A percentile compares a stretch with the other conserved stretches of the same genome.
Evolutionary conservation across 2,888 invertebrate genomes (phyloP).

Genomic region (Neoitamus cyanurus): DNA sequence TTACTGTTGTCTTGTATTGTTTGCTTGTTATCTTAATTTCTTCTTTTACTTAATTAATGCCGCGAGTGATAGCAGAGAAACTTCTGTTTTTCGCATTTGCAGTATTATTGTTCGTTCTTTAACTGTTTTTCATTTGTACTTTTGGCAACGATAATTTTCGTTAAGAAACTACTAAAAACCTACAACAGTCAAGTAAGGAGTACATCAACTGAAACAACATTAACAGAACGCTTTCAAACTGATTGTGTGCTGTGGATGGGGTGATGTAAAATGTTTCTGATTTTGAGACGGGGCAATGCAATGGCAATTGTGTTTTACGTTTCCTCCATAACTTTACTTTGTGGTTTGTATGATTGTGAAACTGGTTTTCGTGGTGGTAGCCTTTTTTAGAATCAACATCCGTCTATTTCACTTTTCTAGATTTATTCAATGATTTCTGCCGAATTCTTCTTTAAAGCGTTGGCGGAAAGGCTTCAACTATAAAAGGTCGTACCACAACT

Average conservation of each 20-base stretch:
- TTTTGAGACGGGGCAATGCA: neutral
- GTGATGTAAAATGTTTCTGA: neutral
- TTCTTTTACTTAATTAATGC: constrained; percentile 10
- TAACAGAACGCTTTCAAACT: neutral
- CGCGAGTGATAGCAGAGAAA: constrained; percentile 52
- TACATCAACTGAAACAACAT: neutral
- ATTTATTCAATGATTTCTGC: neutral
- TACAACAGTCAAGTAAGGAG: neutral
- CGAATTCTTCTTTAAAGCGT: neutral
- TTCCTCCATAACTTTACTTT: neutral
- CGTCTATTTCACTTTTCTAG: neutral
- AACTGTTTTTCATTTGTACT: constrained; percentile 52
- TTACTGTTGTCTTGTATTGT: neutral
- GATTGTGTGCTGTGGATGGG: neutral
- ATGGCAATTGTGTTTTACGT: neutral
- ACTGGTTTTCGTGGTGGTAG: neutral
- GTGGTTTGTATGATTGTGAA: neutral
- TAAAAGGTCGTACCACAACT: neutral
- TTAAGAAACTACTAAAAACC: constrained; percentile 7
- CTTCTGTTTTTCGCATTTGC: constrained; percentile 53
- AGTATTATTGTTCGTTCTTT: constrained; percentile 5
- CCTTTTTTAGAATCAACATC: neutral
- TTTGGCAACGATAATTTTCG: constrained; percentile 49
- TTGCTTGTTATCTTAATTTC: neutral
- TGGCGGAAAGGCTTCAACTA: neutral